Percentiles rank a stretch among this genome's conserved stretches.
Evolutionary conservation across 2,113 vertebrate genomes (phyloP).

Genomic region (Leucopsar rothschildi): DNA sequence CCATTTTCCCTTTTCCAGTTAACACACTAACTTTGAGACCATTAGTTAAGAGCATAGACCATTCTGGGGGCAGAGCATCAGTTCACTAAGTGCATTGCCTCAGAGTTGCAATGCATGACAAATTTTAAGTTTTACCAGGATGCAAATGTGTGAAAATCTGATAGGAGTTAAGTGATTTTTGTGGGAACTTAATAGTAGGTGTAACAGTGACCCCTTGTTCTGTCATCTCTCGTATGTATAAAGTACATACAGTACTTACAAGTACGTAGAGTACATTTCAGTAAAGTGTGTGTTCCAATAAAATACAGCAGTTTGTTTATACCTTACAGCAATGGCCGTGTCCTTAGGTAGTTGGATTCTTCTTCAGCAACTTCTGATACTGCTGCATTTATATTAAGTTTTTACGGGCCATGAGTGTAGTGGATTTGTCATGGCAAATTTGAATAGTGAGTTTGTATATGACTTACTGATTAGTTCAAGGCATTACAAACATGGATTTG

Average conservation of each 20-base stretch:
- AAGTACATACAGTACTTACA: not conserved
- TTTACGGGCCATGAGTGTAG: not conserved
- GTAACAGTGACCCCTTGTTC: not conserved
- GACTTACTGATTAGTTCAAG: not conserved
- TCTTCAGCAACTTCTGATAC: not conserved
- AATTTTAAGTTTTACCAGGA: not conserved
- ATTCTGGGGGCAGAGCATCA: not conserved
- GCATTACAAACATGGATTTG: not conserved
- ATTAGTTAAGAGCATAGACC: not conserved
- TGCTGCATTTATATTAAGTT: not conserved
- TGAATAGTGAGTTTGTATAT: not conserved
- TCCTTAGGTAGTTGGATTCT: not conserved
- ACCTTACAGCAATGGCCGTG: not conserved
- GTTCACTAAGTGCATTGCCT: not conserved
- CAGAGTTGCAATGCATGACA: not conserved
- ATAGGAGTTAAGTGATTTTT: not conserved
- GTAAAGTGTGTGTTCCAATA: not conserved
- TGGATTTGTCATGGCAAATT: not conserved
- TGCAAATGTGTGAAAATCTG: not conserved
- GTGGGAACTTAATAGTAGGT: not conserved
- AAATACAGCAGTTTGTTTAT: not conserved
- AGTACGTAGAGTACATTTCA: not conserved
- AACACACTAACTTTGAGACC: constrained; percentile 12
- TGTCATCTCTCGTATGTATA: not conserved
- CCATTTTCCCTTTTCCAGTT: not conserved